Base-by-base conservation (phyloP, 2,797 vertebrate genomes). In the Podarcis siculus region DNA sequence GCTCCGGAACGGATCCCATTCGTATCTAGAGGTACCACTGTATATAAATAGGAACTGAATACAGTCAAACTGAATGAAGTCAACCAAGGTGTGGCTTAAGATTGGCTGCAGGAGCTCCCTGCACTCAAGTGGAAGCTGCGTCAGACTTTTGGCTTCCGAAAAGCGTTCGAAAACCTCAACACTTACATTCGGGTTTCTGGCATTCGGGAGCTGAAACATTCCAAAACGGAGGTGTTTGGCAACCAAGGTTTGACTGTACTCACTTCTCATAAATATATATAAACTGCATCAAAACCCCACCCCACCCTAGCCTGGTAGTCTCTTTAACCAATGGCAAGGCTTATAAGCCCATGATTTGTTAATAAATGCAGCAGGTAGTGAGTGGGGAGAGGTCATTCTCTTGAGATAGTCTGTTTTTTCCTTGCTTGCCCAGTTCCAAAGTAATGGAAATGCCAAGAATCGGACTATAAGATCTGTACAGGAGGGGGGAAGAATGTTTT, bases 401-500 rank as follows among this genome's bases (percentile, higher is more conserved):
- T 55, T 79, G 32, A 66, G 9, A 15, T 64, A 5, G 15, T 21
- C 15, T 55, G 6, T 66, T 17, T 64, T 64, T 35, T 37, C 17
- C 66, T 25, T 37, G 9, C 55, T 69, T 42, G 58, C 72, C 30
- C 8, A 72, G 77, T 27, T 87, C 32, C 39, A 85, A 82, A 66
- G 49, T 10, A 89, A 75, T n/a, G 21, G 58, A 77, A 37, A 3
- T 79, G 45, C 32, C 75, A 82, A 49, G 75, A 67, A 0, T 0
- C 37, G 71, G 83, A 66, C 5, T 66, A 0, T 1, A n/a, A 0
- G 0, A 30, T 72, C 45, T 72, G 3, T 42, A 42, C n/a, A 71
- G 17, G 32, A 21, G 2, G 0, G 0, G 21, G 66, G 21, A 12
- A 55, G 76, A 86, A 1, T 0, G 0, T 49, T 89, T 27, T 42